A percentile compares a stretch with the other conserved stretches of the same genome.
These are phyloP conservation scores for Oscheius sp. DNA, from an alignment of 2,888 invertebrate genomes.

Conservation along the genomic window DNA sequence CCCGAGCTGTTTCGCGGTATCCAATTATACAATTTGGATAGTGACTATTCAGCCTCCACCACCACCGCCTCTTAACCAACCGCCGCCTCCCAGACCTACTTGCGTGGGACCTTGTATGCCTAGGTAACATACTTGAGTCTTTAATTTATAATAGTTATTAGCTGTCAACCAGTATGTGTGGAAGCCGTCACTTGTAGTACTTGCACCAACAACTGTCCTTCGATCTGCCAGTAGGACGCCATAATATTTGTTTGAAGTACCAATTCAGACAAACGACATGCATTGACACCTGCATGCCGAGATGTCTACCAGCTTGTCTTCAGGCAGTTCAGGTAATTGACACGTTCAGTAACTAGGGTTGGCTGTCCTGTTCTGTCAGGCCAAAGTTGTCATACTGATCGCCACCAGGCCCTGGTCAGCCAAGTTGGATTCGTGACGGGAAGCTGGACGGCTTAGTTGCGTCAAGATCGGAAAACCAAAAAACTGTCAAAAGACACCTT, in stretches of 20 bases:
- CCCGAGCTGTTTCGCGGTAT: constrained; percentile 43
- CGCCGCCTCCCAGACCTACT: constrained; percentile 40
- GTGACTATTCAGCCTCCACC: constrained; percentile 27
- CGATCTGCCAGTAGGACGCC: constrained; percentile 47
- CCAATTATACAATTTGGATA: constrained; percentile 1
- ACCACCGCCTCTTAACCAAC: constrained; percentile 33
- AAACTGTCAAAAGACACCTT: no score
- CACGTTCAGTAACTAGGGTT: neutral
- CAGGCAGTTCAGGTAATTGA: constrained; percentile 50
- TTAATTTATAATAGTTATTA: neutral
- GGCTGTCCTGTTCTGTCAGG: neutral
- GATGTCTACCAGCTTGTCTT: constrained; percentile 59
- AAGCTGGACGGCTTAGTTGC: no score
- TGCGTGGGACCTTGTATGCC: constrained; percentile 57
- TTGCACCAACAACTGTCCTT: constrained; percentile 57
- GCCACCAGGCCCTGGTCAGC: no score
- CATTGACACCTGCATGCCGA: constrained; percentile 56
- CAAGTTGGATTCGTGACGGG: no score
- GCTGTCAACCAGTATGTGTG: constrained; percentile 39
- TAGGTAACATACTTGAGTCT: neutral
- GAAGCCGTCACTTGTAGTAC: constrained; percentile 60
- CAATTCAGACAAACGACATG: constrained; percentile 50
- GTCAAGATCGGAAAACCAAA: no score
- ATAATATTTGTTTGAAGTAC: neutral
- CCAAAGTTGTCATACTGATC: no score